These are phyloP conservation scores for Drosophila lacteicornis DNA, from an alignment of 1,140 invertebrate species.

Conservation along the genomic window DNA sequence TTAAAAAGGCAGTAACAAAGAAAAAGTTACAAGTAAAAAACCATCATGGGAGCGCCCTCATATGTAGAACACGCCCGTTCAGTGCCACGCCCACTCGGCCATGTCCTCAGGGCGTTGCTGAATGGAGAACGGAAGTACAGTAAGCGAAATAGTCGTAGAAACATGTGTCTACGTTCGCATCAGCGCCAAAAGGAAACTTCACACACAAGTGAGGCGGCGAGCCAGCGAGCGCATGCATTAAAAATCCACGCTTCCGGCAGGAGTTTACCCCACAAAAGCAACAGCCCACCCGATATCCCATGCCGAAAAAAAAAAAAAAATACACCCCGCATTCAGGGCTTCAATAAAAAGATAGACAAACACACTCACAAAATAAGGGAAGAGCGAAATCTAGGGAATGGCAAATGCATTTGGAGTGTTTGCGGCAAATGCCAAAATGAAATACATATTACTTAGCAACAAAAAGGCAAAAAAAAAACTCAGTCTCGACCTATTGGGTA, in stretches of 20 bases:
- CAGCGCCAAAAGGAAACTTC: constrained; percentile 54
- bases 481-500: background rate
- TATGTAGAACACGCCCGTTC: constrained; percentile 59
- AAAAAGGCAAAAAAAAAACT: constrained; percentile 12
- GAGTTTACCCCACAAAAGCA: constrained; percentile 21
- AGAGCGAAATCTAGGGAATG: constrained; percentile 56
- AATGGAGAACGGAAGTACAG: constrained; percentile 28
- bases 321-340: constrained; percentile 15
- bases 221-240: constrained; percentile 63
- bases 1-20: background rate
- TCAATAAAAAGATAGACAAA: constrained; percentile 52
- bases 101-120: constrained; percentile 10
- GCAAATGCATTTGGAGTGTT: constrained; percentile 82
- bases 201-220: constrained; percentile 26
- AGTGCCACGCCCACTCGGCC: constrained; percentile 23
- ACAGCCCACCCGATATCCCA: background rate
- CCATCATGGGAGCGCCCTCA: constrained; percentile 39
- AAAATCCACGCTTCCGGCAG: constrained; percentile 78
- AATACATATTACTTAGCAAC: constrained; percentile 80
- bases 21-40: constrained; percentile 6
- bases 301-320: background rate
- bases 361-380: constrained; percentile 20
- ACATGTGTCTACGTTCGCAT: constrained; percentile 79
- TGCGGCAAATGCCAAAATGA: constrained; percentile 79
- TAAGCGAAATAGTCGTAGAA: constrained; percentile 46